Evolutionary conservation across 30 jellyfish, hydroid and myxozoan species (phyloP), one percentile per base, ranked within the genome.

Genomic region (Aurelia coerulea): DNA sequence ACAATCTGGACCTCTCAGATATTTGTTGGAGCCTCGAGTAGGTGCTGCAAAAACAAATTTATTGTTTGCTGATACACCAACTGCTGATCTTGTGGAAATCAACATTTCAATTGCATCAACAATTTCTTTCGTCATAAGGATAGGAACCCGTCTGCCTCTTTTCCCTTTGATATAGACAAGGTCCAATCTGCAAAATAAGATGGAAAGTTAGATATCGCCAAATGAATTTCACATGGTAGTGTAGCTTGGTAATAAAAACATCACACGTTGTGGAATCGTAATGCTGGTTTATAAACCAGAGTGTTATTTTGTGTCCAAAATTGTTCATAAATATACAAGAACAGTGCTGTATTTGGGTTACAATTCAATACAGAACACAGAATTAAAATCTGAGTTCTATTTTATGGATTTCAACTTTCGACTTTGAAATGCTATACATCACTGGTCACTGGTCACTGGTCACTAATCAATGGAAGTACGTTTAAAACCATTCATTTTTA

Each of bases 1-100:
- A 84, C 95, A 86, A 60, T 75, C 95, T 18, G 74, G 74, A 56
- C 95, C 95, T 35, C 84, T 90, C 37, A 86, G 79, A 52, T 10
- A 62, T 37, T 73, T 74, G 11, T 19, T 16, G 35, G 90, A 86
- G 50, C 73, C 74, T 76, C 77, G 65, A 53, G 95, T 74, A 3
- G 95, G 95, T 31, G 89, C 90, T 8, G 95, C 95, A 49, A 86
- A 86, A 51, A 86, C 75, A 65, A 35, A 75, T 65, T 51, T 42
- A 51, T 86, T 86, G 19, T 58, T 69, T 15, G 62, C 41, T 16
- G 56, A 29, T 35, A 75, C 85, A 62, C 95, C 95, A 77, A 86
- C 83, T 34, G 34, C 70, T 8, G 29, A 33, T 46, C 83, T 18
- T 66, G 63, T 76, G 6, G 53, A 34, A 49, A 79, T 79, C 35